A percentile compares a stretch with the other conserved stretches of the same genome.
These are phyloP conservation scores for Perithous albicinctus DNA, from an alignment of 2,888 invertebrate genomes.

Conservation along the genomic window DNA sequence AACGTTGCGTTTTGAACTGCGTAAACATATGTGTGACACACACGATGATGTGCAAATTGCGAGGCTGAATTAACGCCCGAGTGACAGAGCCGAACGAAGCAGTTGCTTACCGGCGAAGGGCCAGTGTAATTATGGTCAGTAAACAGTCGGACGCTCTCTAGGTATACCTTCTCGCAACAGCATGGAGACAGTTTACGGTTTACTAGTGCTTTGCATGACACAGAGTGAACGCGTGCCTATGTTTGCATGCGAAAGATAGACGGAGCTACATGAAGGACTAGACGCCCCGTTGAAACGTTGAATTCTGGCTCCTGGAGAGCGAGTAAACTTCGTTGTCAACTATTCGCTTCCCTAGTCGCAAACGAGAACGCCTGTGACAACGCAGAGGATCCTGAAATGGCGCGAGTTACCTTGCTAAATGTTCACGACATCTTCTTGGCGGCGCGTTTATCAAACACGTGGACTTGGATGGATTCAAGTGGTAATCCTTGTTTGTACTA, in stretches of 20 bases:
- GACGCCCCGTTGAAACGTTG: slow-evolving; percentile 39
- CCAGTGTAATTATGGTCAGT: slow-evolving; percentile 43
- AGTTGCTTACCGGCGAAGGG: background rate
- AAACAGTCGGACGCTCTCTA: slow-evolving; percentile 53
- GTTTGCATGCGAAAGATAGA: slow-evolving; percentile 34
- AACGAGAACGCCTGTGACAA: slow-evolving; percentile 38
- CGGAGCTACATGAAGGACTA: background rate
- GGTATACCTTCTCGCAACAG: slow-evolving; percentile 19
- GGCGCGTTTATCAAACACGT: slow-evolving; percentile 7
- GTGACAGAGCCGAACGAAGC: background rate
- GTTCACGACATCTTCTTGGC: slow-evolving; percentile 32
- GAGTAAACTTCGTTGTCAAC: slow-evolving; percentile 62
- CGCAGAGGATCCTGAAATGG: slow-evolving; percentile 30
- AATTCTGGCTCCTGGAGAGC: slow-evolving; percentile 41
- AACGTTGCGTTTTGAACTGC: background rate
- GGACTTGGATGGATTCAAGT: background rate
- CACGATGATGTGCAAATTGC: background rate
- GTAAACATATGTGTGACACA: background rate
- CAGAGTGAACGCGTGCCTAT: slow-evolving; percentile 18
- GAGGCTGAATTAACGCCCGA: background rate
- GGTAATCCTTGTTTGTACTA: background rate
- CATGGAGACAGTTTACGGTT: slow-evolving; percentile 28
- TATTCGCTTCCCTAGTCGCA: slow-evolving; percentile 33
- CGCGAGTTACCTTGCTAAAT: slow-evolving; percentile 40
- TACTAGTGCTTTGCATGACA: slow-evolving; percentile 16